Base-by-base conservation (phyloP, 2,888 invertebrate genomes). In the Drosophila nigricruria region DNA sequence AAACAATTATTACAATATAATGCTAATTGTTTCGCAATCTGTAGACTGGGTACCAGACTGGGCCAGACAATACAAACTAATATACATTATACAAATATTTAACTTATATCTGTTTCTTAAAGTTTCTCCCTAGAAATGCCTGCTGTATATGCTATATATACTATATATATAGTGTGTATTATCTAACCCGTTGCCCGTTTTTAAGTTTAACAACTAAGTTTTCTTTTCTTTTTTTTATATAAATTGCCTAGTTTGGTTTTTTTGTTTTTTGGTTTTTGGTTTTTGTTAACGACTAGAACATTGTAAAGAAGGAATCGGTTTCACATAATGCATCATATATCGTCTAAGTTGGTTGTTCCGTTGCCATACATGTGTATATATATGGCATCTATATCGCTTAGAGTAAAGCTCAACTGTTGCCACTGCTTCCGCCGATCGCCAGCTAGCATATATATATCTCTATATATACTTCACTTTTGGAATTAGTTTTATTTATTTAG, bases 211-310 rank as follows among this genome's bases (percentile, higher is more conserved):
- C 82, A 76, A 83, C 76, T 87, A 78, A 63, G 76, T 79, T 81
- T 23, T 56, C 30, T 16, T 52, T 34, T 50, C 32, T 16, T 43
- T 23, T 32, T 45, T 47, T 27, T 18, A 58, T 68, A 81, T 81
- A 79, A 81, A 77, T 79, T 77, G 62, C 78, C 78, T 78, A 78
- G 69, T 62, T 53, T 53, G 38, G 16, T 56, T 70, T 56, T n/a
- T 14, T 10, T 70, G 71, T 79, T 86, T 77, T 70, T 58, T 16
- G 12, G 6, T 70, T 73, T 80, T 87, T 76, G 82, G 72, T 83
- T 81, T 81, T 77, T 81, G 85, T 88, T 88, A 85, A 85, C 89
- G 84, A 85, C 84, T 85, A 89, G 84, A 89, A 89, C 79, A 77
- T 79, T 82, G 79, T 80, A 81, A 85, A 79, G 85, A 89, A 89